Evolutionary conservation across 2,797 vertebrate genomes (phyloP), one percentile per base, ranked within the genome.

Genomic region (Alcedo atthis): DNA sequence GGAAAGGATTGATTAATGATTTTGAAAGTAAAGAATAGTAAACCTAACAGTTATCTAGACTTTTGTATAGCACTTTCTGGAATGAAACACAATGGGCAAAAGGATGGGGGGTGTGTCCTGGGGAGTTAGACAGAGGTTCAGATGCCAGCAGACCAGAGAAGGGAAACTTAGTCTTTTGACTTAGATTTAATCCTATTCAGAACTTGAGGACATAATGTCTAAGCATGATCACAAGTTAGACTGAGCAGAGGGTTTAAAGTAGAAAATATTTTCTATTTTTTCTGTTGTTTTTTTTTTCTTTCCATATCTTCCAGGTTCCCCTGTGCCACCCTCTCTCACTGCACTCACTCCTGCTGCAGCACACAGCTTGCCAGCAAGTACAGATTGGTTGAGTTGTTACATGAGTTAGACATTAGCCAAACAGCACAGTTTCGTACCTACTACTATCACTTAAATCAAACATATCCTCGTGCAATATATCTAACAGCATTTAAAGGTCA

Each of bases 401-500:
- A 28, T 35, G 51, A 54, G 28, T 57, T 77, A 68, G 84, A 42
- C 45, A 8, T 68, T 35, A n/a, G 46, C 58, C 89, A 90, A 92
- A 78, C 73, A 75, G 51, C 51, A 15, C 62, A 2, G 10, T 74
- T 93, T 80, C 33, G 13, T 77, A 54, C 61, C 64, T 75, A 18
- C 32, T 16, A 62, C 49, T 42, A 37, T 48, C 5, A 0, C 81
- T 89, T 83, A 81, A 95, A 76, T 90, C 66, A 77, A 85, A 87
- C 58, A 25, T 54, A 66, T 21, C 66, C 69, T 83, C 4, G 0
- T 82, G 85, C 79, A 62, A 51, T 69, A 70, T 69, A 42, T 85
- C 64, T 75, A 89, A 42, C 73, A 75, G 73, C 90, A 62, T 75
- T 89, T 83, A 92, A 90, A 92, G 92, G 92, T 93, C 91, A 94